Percentiles rank a stretch among this genome's conserved stretches.
phyloP scores from a whole-genome alignment of 2,113 vertebrate genomes.

The Hassar affinis region DNA sequence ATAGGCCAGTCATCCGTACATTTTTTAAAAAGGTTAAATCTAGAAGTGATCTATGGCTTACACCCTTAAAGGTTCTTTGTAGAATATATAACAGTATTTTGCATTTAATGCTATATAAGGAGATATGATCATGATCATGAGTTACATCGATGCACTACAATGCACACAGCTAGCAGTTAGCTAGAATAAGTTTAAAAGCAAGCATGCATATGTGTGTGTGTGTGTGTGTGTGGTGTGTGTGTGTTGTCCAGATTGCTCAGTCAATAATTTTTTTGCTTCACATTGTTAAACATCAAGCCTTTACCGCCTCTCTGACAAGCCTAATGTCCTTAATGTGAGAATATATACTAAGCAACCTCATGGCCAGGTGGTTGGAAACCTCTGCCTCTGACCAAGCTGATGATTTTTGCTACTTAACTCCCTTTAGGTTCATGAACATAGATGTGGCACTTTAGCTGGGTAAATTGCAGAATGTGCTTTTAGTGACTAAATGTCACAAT shows the following conservation, averaged over 20 bases:
- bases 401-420: neutral
- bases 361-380: neutral
- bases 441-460: neutral
- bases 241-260: neutral
- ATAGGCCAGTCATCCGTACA: neutral
- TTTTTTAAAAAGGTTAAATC: neutral
- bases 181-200: neutral
- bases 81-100: neutral
- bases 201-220: neutral
- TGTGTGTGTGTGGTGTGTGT: neutral
- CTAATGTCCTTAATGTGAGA: neutral
- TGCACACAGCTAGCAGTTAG: neutral
- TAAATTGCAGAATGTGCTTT: neutral
- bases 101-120: neutral
- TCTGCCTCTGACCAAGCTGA: neutral
- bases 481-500: neutral
- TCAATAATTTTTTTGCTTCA: neutral
- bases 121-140: neutral
- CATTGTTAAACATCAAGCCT: neutral
- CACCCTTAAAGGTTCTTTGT: neutral
- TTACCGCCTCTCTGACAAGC: neutral
- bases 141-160: neutral
- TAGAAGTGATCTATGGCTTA: neutral
- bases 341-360: neutral
- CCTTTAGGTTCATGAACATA: neutral